Evolutionary conservation across 2,888 invertebrate genomes (phyloP).

Genomic region (Drosophila longiperda): DNA sequence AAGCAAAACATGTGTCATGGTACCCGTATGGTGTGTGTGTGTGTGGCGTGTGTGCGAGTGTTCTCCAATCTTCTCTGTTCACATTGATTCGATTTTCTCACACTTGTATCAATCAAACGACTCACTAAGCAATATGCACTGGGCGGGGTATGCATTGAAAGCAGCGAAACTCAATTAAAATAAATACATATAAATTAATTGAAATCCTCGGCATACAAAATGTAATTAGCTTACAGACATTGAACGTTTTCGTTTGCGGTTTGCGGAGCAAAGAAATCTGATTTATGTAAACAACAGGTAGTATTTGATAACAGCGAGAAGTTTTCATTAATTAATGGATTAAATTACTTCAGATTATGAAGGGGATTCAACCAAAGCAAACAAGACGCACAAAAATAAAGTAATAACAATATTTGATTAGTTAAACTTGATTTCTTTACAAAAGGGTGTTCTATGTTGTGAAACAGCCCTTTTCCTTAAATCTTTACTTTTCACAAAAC

Average conservation of each 20-base stretch:
- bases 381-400: background rate
- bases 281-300: conserved; percentile 51
- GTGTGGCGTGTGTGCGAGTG: background rate
- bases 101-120: conserved; percentile 66
- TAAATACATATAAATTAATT: conserved; percentile 70
- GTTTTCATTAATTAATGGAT: conserved; percentile 17
- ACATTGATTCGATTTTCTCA: conserved; percentile 2
- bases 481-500: background rate
- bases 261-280: conserved; percentile 30
- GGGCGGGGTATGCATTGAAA: conserved; percentile 1
- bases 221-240: conserved; percentile 49
- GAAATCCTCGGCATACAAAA: conserved; percentile 55
- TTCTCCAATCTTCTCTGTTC: conserved; percentile 18
- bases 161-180: conserved; percentile 70
- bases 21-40: conserved; percentile 13
- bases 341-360: background rate
- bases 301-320: conserved; percentile 28
- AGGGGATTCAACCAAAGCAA: conserved; percentile 6
- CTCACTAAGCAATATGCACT: conserved; percentile 42
- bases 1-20: conserved; percentile 65
- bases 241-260: conserved; percentile 20
- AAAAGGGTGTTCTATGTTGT: background rate
- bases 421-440: background rate
- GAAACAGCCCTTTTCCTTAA: background rate
- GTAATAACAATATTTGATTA: background rate